Conservation (phyloP, 2,888 invertebrate species). For the Apocheima hispidaria region DNA sequence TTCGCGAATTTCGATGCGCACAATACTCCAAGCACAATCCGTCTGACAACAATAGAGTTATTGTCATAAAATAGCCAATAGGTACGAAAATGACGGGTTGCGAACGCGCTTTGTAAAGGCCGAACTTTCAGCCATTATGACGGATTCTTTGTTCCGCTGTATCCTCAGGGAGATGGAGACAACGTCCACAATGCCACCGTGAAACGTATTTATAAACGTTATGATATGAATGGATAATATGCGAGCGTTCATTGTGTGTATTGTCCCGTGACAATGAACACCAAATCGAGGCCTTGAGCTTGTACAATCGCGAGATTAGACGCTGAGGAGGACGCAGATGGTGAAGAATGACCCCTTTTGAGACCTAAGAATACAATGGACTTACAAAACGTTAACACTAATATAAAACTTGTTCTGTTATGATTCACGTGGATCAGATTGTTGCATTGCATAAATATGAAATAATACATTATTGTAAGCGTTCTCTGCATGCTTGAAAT, state of each 20-base stretch:
- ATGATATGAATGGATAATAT: conserved; percentile 85
- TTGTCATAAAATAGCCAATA: conserved; percentile 86
- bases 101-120: conserved; percentile 71
- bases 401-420: conserved; percentile 41
- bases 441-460: conserved; percentile 32
- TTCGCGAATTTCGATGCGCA: conserved; percentile 76
- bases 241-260: conserved; percentile 66
- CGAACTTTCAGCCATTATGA: conserved; percentile 78
- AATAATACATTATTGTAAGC: conserved; percentile 18
- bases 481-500: conserved; percentile 19
- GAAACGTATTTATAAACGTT: conserved; percentile 83
- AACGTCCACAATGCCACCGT: conserved; percentile 77
- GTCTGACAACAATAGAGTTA: conserved; percentile 73
- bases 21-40: conserved; percentile 72
- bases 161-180: conserved; percentile 81
- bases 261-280: conserved; percentile 61
- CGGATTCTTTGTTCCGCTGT: conserved; percentile 75
- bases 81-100: conserved; percentile 85
- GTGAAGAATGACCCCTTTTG: conserved; percentile 56
- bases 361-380: conserved; percentile 49
- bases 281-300: conserved; percentile 65
- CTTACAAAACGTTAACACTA: conserved; percentile 42
- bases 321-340: conserved; percentile 59
- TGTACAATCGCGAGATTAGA: conserved; percentile 77
- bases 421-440: conserved; percentile 25